Base-by-base conservation (phyloP, 23 tunicate species). In the Halocynthia aurantium region DNA sequence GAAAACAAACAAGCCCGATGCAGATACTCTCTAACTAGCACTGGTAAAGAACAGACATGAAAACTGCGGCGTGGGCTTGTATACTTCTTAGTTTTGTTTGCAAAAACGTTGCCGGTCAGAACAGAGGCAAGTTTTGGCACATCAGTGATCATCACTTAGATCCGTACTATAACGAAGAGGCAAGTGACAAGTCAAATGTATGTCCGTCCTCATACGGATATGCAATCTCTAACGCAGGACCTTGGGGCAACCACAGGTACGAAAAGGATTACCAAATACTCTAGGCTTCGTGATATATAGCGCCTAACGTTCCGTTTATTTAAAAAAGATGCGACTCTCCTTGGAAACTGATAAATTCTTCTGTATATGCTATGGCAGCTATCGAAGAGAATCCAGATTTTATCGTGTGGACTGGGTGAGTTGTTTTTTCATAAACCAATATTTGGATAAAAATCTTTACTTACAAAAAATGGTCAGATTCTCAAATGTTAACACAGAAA, bases 401-500 rank as follows among this genome's bases (percentile, higher is more conserved):
- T 54, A 90, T 90, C 70, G 22, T 90, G 19, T 90, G 96, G 96
- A 90, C 96, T 7, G 96, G 96, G 96, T 90, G 58, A 55, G 84
- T 70, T 6, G 8, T 10, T 13, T 8, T 31, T 5, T 19, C n/a
- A 31, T 31, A 2, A 31, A 31, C 44, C 44, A 31, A 31, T 31
- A 31, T 31, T 31, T 31, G 44, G 2, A 31, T 31, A 31, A 31
- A 31, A 31, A 31, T 31, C 44, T 31, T 31, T 31, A 2, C 44
- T 31, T 1, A 2, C 44, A 31, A 31, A 31, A 31, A 31, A 31
- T 31, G 44, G 2, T 31, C 44, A 31, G 44, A 31, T 31, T 31
- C 4, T 31, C 4, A 31, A 31, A 31, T 31, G 44, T 31, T 0
- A 31, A 31, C 44, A 31, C 44, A 4, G 44, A 31, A 31, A 4